Evolutionary conservation across 2,888 invertebrate genomes (phyloP), one percentile per base, ranked within the genome.

Genomic region (Caenorhabditis drosophilae): DNA sequence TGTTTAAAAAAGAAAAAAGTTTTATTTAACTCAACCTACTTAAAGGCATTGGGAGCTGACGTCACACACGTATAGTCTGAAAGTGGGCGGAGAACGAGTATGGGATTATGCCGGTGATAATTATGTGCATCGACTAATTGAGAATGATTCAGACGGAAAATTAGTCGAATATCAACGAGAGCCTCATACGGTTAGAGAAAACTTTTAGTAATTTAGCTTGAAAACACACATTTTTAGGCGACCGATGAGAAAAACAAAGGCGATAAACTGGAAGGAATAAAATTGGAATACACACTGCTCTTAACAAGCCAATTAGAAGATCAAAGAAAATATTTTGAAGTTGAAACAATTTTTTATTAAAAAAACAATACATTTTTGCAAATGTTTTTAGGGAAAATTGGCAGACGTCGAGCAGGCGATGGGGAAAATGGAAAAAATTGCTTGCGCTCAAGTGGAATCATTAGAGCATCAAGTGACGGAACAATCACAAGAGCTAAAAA

Each of bases 51-150:
- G 92, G 85, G 87, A 91, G 56, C 91, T 92, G 56, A 95, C 98
- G 0, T 92, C 93, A 76, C 98, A 99, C 85, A 95, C 95, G 18
- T 99, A 94, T 83, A 93, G 96, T 4, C 89, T 99, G 88, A 95
- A 70, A 56, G 69, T 76, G 58, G 96, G 95, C 1, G 75, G 78
- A 4, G 93, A 95, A 83, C 88, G 94, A 49, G 98, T 99, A 0
- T 99, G 99, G 99, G 99, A 99, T 84, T 99, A 99, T 84, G 95
- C 95, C 50, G 96, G 96, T 75, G 94, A 95, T 85, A 93, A 92
- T 85, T 95, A 93, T 86, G 94, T 94, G 9, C 95, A 95, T 86
- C 89, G 98, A 15, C 87, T 99, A 36, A 89, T 98, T 22, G 96
- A 96, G 86, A 67, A 68, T 46, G 67, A 59, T 44, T 54, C 52